Percentiles rank a stretch among this genome's conserved stretches.
These are phyloP conservation scores for Cryptocephalus moraei DNA, from an alignment of 2,888 invertebrate species.

Conservation along the genomic window DNA sequence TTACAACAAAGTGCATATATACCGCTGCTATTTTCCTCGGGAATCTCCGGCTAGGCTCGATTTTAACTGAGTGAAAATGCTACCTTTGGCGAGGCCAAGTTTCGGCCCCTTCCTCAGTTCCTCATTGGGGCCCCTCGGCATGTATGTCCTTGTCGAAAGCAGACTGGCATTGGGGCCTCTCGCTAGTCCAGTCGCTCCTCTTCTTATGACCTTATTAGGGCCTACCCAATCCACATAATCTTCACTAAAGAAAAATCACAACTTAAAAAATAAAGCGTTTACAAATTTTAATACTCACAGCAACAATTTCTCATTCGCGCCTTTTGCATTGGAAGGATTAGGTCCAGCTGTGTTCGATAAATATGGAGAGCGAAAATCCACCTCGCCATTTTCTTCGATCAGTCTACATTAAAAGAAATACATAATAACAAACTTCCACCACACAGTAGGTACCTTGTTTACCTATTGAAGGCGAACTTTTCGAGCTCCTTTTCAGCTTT, in stretches of 20 bases:
- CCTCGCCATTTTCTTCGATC: conserved; percentile 30
- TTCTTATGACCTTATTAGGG: conserved; percentile 54
- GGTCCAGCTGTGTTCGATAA: conserved; percentile 53
- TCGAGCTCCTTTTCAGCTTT: conserved; percentile 30
- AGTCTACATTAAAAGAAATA: conserved; percentile 17
- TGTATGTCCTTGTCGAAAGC: conserved; percentile 32
- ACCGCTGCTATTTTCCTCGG: conserved; percentile 39
- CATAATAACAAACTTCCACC: not conserved
- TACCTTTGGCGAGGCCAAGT: conserved; percentile 63
- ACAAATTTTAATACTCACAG: conserved; percentile 49
- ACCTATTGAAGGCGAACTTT: conserved; percentile 14
- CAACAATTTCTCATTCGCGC: conserved; percentile 66
- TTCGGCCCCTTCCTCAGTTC: conserved; percentile 64
- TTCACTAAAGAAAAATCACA: conserved; percentile 41
- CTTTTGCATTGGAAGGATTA: conserved; percentile 60
- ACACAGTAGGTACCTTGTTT: not conserved
- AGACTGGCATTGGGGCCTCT: conserved; percentile 44
- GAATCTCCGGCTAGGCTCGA: conserved; percentile 39
- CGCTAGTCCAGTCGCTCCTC: conserved; percentile 40
- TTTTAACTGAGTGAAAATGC: conserved; percentile 62
- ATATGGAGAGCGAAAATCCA: conserved; percentile 47
- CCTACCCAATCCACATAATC: conserved; percentile 81
- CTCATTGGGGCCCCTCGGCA: conserved; percentile 56
- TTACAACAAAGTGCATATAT: conserved; percentile 18
- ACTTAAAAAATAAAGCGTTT: too few species aligned